Conservation (phyloP, 92 coral and sea anemone species). For the Siderastrea siderea region DNA sequence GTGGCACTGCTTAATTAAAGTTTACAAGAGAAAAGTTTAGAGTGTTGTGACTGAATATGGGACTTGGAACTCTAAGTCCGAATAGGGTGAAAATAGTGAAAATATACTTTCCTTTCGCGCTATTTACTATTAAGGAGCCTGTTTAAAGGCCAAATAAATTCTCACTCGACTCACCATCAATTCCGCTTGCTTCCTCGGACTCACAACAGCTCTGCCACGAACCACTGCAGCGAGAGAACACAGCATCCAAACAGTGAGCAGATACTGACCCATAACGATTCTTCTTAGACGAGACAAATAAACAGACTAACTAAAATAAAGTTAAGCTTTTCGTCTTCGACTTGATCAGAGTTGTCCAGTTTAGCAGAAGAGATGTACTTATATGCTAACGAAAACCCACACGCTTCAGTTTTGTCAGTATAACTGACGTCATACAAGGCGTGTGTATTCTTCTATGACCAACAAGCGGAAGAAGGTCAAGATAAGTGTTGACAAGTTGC, state of each 20-base stretch:
- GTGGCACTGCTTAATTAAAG: no score
- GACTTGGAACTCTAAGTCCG: no score
- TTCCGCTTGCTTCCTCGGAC: slow-evolving; percentile 34
- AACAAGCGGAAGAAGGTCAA: not conserved
- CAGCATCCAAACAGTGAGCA: not conserved
- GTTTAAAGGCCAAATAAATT: not conserved
- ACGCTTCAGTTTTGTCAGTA: not conserved
- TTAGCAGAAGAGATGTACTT: not conserved
- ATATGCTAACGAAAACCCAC: slow-evolving; percentile 1
- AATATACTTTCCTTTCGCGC: not conserved
- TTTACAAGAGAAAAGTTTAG: no score
- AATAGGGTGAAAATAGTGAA: no score
- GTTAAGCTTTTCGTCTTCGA: not conserved
- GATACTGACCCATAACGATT: not conserved
- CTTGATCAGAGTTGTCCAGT: not conserved
- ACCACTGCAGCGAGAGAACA: not conserved
- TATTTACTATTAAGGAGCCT: not conserved
- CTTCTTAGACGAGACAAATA: not conserved
- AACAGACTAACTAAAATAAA: not conserved
- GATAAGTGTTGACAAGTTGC: not conserved
- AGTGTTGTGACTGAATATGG: no score
- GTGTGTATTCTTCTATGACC: not conserved
- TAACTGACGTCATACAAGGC: slow-evolving; percentile 30
- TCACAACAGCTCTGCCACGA: slow-evolving; percentile 24
- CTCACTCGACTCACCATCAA: slow-evolving; percentile 40